Evolutionary conservation across 2,113 vertebrate species (phyloP), one percentile per base, ranked within the genome.

Genomic region (Pandion haliaetus): DNA sequence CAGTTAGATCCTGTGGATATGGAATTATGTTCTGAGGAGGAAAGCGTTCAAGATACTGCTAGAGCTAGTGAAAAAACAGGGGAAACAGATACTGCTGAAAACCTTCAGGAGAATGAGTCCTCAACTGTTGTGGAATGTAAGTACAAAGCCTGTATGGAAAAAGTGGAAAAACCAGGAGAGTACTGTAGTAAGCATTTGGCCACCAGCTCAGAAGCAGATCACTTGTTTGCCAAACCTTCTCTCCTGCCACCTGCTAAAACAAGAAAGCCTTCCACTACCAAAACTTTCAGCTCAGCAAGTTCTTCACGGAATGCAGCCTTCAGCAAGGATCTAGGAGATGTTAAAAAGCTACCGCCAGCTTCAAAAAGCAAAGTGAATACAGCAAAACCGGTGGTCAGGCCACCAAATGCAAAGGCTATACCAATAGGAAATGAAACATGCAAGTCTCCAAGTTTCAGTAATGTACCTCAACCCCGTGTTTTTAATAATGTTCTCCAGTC

Each of bases 241-340:
- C 82, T 98, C 38, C 97, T 85, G 4, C 97, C 95, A 21, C 91
- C 95, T 8, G 54, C 92, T 55, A 99, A 97, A 82, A 63, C 61
- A 26, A 76, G 59, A 12, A 98, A 97, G 65, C 98, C 96, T 77
- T 92, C 98, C 36, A 99, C 98, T 5, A 87, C 98, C 11, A 99
- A 99, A 86, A 91, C 98, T 66, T 99, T 99, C 86, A 98, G 97
- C 61, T 96, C 98, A 2, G 82, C 89, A 3, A 94, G 91, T 55
- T 98, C 98, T 47, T 99, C 99, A 2, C 97, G 99, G 38, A 98
- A 54, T 9, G 99, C 98, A 62, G 96, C 95, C 54, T 93, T 99
- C 63, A 98, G 97, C 69, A 98, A 95, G 63, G 98, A 99, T 32
- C 91, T 99, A 0, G 98, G 98, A 83, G 96, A 93, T 29, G 29